Percentiles rank a stretch among this genome's conserved stretches.
Evolutionary conservation across 2,888 invertebrate species (phyloP).

Genomic region (Ferdinandea cuprea): DNA sequence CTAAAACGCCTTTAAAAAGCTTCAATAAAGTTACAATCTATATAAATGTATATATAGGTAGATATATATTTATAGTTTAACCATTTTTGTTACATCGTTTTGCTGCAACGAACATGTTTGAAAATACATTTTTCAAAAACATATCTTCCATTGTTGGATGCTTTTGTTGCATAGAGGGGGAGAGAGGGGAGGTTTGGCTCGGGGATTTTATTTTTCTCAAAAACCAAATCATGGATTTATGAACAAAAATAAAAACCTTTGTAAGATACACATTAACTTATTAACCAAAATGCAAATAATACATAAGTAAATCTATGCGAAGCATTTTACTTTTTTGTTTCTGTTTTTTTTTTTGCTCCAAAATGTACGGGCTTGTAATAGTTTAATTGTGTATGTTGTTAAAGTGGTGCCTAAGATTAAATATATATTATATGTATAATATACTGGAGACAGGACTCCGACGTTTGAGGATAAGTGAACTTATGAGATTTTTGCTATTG

Average conservation of each 20-base stretch:
- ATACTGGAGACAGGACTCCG: conserved; percentile 30
- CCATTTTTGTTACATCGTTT: conserved; percentile 75
- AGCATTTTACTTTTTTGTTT: conserved; percentile 29
- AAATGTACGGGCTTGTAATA: too few relatives aligned
- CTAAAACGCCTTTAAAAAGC: conserved; percentile 69
- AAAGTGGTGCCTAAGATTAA: conserved; percentile 49
- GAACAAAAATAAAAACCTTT: conserved; percentile 1
- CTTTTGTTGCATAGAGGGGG: neutral
- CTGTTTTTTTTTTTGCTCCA: too few relatives aligned
- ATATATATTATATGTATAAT: conserved; percentile 50
- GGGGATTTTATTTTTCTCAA: neutral
- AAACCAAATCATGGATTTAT: neutral
- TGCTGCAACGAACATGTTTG: conserved; percentile 77
- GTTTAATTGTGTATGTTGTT: conserved; percentile 17
- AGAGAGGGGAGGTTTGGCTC: neutral
- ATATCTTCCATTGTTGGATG: conserved; percentile 56
- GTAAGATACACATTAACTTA: conserved; percentile 42
- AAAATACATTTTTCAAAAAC: conserved; percentile 77
- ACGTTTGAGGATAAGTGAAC: conserved; percentile 66
- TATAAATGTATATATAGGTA: conserved; percentile 77
- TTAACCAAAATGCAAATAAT: conserved; percentile 70
- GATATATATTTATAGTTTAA: conserved; percentile 65
- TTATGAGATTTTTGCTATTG: conserved; percentile 75
- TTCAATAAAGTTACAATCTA: conserved; percentile 61
- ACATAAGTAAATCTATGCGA: conserved; percentile 68